Base-by-base conservation (phyloP, 1,140 invertebrate species). In the Heliconius congener region DNA sequence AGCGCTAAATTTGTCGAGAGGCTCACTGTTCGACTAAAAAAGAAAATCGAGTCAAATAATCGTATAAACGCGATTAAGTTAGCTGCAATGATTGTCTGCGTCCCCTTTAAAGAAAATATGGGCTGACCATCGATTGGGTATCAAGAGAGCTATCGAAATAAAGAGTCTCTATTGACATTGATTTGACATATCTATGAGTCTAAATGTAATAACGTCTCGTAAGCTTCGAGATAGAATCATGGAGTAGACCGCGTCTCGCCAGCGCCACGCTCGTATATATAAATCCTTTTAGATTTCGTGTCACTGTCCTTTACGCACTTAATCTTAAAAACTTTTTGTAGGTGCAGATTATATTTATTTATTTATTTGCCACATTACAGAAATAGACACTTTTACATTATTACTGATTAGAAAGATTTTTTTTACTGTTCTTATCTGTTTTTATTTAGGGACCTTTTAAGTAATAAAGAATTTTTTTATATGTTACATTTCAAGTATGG, bases 111-210 rank as follows among this genome's bases (percentile, higher is more conserved):
- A 75, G 77, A 80, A 81, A 80, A 81, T 80, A 81, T 76, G 80
- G 34, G 71, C 78, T 55, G 23, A 50, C 57, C 79, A 76, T 83
- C 78, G 78, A 81, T 83, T 83, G 78, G 80, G 70, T 80, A 85
- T 83, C 79, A 78, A 80, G 57, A 78, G 72, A 81, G 80, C 71
- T 84, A 79, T 83, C 81, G 79, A 86, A 82, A 86, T 88, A 86
- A 86, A 88, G 84, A 85, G 81, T 85, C 83, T 83, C 82, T 81
- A 86, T 85, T 84, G 83, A 85, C 77, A 81, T 82, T 78, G 75
- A 85, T 86, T 84, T 86, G 86, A 88, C 85, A 85, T 86, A 85
- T 86, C 86, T 88, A 86, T 76, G 85, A 85, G 77, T 83, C 82
- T 81, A 76, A 84, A 82, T 83, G 85, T 86, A 86, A 88, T 88